Evolutionary conservation across 2,888 invertebrate genomes (phyloP), one percentile per base, ranked within the genome.

Genomic region (Aspidiotus destructor): DNA sequence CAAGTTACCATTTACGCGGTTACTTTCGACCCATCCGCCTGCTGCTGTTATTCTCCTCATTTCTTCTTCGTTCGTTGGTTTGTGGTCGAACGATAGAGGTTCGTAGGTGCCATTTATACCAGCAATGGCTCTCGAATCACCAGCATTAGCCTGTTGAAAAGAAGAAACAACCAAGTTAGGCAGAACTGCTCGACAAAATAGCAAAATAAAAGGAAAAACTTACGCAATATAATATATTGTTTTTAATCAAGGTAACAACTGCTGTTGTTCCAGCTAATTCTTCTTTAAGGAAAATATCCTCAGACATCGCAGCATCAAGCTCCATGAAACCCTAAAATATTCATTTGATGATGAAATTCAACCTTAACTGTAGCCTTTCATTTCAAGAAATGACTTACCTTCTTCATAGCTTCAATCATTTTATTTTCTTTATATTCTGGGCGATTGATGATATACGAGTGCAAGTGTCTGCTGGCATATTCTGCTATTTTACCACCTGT

Each of bases 1-100:
- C 72, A 99, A 81, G 80, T 95, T 95, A 1, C 98, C 98, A 79
- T 99, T 98, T n/a, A 99, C 98, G 73, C 97, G 82, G 80, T 96
- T 96, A 74, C 91, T 88, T 77, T 97, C 94, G 1, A 99, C 97
- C 88, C 91, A 98, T 62, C 98, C 98, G 7, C 98, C 98, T 48
- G 96, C 98, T 1, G 92, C 91, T 48, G 84, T 84, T 74, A 99
- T 99, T 73, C 99, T 83, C 71, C 88, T 85, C 16, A 88, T 83
- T 79, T 98, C 98, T 55, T 83, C 82, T 71, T 89, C 88, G 76
- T 95, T 88, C 76, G 87, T 88, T 3, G 98, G 98, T 78, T 99
- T 99, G 79, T 99, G 99, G 78, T 99, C 99, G 74, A 86, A 83
- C 9, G 95, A 96, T 44, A 87, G 76, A 60, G 86, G 81, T 75